Percentiles rank a stretch among this genome's conserved stretches.
phyloP scores from a whole-genome alignment of 2,797 vertebrate genomes.

The Amniataba percoides region DNA sequence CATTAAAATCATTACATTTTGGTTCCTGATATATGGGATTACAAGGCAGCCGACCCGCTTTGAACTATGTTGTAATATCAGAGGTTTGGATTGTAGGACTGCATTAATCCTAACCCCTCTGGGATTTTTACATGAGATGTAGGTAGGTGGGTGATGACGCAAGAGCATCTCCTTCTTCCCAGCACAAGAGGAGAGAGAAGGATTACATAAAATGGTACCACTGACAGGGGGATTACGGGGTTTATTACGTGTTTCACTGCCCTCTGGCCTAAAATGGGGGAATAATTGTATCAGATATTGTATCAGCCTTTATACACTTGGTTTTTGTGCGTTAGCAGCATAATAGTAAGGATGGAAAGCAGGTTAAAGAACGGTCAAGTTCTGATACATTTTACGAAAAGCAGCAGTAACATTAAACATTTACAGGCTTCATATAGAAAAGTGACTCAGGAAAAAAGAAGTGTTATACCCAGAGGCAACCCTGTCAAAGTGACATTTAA shows the following conservation, averaged over 20 bases:
- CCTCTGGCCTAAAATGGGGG: slow-evolving; percentile 33
- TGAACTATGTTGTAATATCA: slow-evolving; percentile 49
- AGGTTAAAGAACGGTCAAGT: slow-evolving; percentile 10
- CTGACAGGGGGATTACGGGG: slow-evolving; percentile 41
- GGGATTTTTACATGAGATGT: slow-evolving; percentile 46
- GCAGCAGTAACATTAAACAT: slow-evolving; percentile 5
- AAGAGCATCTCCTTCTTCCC: slow-evolving; percentile 29
- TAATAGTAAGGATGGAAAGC: slow-evolving; percentile 18
- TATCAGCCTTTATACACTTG: not conserved
- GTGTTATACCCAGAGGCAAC: not conserved
- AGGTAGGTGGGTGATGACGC: slow-evolving; percentile 46
- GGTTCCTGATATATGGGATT: slow-evolving; percentile 59
- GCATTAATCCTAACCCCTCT: slow-evolving; percentile 55
- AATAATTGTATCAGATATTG: slow-evolving; percentile 2
- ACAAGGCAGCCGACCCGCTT: slow-evolving; percentile 50
- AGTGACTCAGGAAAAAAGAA: not conserved
- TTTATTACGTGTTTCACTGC: slow-evolving; percentile 41
- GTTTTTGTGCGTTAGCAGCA: slow-evolving; percentile 15
- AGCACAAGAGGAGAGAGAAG: not conserved
- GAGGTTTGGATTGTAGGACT: slow-evolving; percentile 41
- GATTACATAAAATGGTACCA: slow-evolving; percentile 47
- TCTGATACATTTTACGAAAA: not conserved
- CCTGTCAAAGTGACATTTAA: slow-evolving; percentile 25
- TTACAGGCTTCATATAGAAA: slow-evolving; percentile 15
- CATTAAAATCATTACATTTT: slow-evolving; percentile 67